Evolutionary conservation across 2,888 invertebrate genomes (phyloP).

Genomic region (Corythucha ciliata): DNA sequence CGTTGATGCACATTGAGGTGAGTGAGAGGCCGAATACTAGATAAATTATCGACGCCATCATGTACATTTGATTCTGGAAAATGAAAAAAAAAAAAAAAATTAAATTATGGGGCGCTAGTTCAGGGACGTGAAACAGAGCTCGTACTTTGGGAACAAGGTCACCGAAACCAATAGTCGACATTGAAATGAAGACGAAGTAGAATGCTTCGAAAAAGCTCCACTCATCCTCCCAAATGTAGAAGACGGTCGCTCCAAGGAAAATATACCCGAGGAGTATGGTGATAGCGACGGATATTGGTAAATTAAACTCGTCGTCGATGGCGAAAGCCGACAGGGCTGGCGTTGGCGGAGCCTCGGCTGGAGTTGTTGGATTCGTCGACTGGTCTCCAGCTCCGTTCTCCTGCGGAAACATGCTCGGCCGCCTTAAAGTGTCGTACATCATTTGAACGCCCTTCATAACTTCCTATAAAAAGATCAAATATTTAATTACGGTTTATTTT

Average conservation of each 20-base stretch:
- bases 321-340: constrained; percentile 69
- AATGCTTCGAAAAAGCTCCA: constrained; percentile 93
- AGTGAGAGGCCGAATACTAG: constrained; percentile 88
- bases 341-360: constrained; percentile 42
- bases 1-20: constrained; percentile 95
- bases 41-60: constrained; percentile 89
- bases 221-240: constrained; percentile 60
- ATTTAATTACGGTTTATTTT: too few relatives aligned
- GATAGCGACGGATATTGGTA: constrained; percentile 84
- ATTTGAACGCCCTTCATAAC: constrained; percentile 75
- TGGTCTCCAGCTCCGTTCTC: constrained; percentile 37
- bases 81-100: constrained; percentile 12
- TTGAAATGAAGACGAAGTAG: constrained; percentile 94
- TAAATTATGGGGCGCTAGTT: neutral
- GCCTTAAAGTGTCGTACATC: constrained; percentile 54
- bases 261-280: constrained; percentile 76
- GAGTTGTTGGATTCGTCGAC: constrained; percentile 40
- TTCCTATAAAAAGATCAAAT: constrained; percentile 54
- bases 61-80: constrained; percentile 64
- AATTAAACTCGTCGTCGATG: constrained; percentile 87
- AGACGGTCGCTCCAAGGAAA: constrained; percentile 72
- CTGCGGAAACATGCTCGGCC: constrained; percentile 32
- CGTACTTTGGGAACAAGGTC: constrained; percentile 71
- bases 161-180: constrained; percentile 96
- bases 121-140: neutral